These are phyloP conservation scores for Cariama cristata DNA, from an alignment of 2,113 vertebrate species.

Conservation along the genomic window DNA sequence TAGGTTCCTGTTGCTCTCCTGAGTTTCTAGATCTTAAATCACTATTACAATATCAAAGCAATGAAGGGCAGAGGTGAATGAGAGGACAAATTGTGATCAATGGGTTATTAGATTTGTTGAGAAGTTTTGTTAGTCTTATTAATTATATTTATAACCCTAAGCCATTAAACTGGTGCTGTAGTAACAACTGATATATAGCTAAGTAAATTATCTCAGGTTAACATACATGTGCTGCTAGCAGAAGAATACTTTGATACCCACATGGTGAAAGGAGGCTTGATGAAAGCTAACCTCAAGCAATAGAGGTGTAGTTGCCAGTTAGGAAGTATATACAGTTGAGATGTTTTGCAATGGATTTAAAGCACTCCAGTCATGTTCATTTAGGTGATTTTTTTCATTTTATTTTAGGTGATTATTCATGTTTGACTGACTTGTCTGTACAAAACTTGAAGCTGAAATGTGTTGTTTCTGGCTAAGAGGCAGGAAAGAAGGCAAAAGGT, in stretches of 20 bases:
- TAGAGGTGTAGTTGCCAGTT: not conserved
- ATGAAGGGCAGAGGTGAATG: conserved; percentile 48
- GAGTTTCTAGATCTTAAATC: conserved; percentile 45
- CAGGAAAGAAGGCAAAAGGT: conserved; percentile 42
- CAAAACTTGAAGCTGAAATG: not conserved
- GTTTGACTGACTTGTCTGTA: conserved; percentile 17
- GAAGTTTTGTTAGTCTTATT: conserved; percentile 72
- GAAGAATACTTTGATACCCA: not conserved
- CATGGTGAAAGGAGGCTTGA: not conserved
- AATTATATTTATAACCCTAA: conserved; percentile 79
- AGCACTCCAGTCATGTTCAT: not conserved
- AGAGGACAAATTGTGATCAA: conserved; percentile 78
- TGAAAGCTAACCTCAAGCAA: not conserved
- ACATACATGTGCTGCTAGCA: not conserved
- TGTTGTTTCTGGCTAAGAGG: conserved; percentile 27
- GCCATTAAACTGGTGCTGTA: conserved; percentile 70
- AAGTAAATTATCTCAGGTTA: conserved; percentile 68
- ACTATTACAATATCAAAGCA: conserved; percentile 15
- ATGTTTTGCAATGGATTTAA: not conserved
- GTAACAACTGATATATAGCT: conserved; percentile 72
- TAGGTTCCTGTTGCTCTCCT: not conserved
- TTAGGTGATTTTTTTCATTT: no score
- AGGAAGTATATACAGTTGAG: not conserved
- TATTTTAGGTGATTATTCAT: conserved; percentile 53
- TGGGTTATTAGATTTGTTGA: conserved; percentile 73